Conservation (phyloP, 2,113 vertebrate genomes). For the Grus americana region DNA sequence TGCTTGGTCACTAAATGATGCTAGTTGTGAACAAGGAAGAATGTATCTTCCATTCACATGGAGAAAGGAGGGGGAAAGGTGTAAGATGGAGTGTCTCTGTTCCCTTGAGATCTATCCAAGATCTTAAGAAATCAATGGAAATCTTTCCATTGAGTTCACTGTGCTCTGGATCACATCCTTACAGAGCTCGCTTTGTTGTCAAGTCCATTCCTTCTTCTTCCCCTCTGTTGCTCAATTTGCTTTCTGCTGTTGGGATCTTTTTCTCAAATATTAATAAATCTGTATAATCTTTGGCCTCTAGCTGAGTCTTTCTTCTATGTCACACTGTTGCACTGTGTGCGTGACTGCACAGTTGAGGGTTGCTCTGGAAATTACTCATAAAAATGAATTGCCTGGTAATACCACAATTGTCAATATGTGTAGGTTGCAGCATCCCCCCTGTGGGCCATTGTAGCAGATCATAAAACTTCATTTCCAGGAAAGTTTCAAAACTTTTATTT, state of each 20-base stretch:
- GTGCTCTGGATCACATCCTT: neutral
- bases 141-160: neutral
- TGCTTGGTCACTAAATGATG: neutral
- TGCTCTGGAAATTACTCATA: slow-evolving; percentile 65
- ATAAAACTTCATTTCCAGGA: slow-evolving; percentile 71
- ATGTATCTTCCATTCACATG: neutral
- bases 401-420: slow-evolving; percentile 63
- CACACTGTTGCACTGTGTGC: neutral
- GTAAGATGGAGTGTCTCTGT: neutral
- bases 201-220: neutral
- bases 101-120: neutral
- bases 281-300: slow-evolving; percentile 27
- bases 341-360: slow-evolving; percentile 17
- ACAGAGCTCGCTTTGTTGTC: neutral
- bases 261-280: slow-evolving; percentile 55
- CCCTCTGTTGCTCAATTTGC: slow-evolving; percentile 32
- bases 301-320: slow-evolving; percentile 13
- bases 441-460: slow-evolving; percentile 58
- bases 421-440: slow-evolving; percentile 61
- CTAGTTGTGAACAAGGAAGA: neutral
- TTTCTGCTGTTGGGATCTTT: slow-evolving; percentile 19
- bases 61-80: neutral
- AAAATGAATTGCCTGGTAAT: slow-evolving; percentile 66
- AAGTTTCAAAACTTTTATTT: slow-evolving; percentile 72
- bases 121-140: neutral